Base-by-base conservation (phyloP, 2,797 vertebrate species). In the Rhynchotus rufescens region DNA sequence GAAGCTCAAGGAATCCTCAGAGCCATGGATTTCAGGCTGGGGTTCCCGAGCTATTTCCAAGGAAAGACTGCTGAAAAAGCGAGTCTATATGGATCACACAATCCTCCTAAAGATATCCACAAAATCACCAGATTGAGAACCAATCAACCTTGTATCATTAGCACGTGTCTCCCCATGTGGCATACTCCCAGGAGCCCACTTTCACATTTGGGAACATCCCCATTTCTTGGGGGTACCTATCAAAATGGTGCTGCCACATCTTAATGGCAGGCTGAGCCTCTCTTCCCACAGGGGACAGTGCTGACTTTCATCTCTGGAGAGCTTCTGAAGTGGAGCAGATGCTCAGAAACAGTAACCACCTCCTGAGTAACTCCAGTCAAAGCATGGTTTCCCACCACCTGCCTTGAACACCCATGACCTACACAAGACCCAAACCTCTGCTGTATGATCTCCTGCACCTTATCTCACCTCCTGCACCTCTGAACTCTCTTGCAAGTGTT, bases 331-430 rank as follows among this genome's bases (percentile, higher is more conserved):
- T 79, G 59, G n/a, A 87, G 61, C 26, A 73, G 68, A 54, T 19
- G 32, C 30, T 44, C 71, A 62, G 82, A 52, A 84, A 68, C 20
- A 30, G 17, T 22, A 59, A 57, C 9, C 7, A 21, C 28, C 32
- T 40, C 40, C 44, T 32, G 65, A 30, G 14, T 59, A 80, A 42
- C 9, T 12, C 23, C 71, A 88, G 67, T 12, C 49, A 79, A 79
- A 71, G 28, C 47, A 51, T 0, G 0, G 26, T 21, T 69, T 45
- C 26, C 57, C 32, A 15, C 8, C 36, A 21, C 0, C 0, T 34
- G 49, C 56, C 51, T 67, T 36, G 69, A 45, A 44, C 7, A 34
- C 54, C 13, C 0, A 0, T 2, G 1, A 28, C 0, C 1, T 26
- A 11, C 1, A 5, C 51, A n/a, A n/a, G 45, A 52, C 45, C 45